phyloP scores from a whole-genome alignment of 2,797 vertebrate genomes.

The Spheniscus humboldti region DNA sequence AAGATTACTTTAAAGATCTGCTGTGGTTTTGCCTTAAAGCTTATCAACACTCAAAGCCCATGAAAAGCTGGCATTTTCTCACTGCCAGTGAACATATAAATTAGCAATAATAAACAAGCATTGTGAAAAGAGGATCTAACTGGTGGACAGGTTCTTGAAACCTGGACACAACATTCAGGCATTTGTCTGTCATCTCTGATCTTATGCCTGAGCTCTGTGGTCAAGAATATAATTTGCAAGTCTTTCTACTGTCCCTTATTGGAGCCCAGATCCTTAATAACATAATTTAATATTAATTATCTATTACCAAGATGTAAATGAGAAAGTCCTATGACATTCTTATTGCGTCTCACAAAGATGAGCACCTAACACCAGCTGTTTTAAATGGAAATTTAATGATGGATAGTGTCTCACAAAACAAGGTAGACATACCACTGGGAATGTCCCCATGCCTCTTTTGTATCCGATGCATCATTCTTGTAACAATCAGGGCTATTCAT shows the following conservation, averaged over 20 bases:
- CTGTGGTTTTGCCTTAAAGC: background rate
- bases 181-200: background rate
- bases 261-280: background rate
- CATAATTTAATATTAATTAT: background rate
- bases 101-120: background rate
- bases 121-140: background rate
- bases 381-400: background rate
- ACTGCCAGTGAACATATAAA: background rate
- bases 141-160: background rate
- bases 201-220: background rate
- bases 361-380: background rate
- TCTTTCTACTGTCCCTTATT: background rate
- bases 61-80: background rate
- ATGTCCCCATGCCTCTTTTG: conserved; percentile 25
- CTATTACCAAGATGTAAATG: background rate
- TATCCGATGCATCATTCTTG: background rate
- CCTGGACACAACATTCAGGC: background rate
- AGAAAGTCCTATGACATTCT: background rate
- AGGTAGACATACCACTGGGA: conserved; percentile 16
- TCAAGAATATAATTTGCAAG: background rate
- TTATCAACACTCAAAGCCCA: background rate
- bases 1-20: background rate
- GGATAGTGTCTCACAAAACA: conserved; percentile 19
- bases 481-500: conserved; percentile 26
- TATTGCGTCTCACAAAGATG: background rate